phyloP scores from a whole-genome alignment of 2,888 invertebrate species.

The Macrostomum cliftonense region DNA sequence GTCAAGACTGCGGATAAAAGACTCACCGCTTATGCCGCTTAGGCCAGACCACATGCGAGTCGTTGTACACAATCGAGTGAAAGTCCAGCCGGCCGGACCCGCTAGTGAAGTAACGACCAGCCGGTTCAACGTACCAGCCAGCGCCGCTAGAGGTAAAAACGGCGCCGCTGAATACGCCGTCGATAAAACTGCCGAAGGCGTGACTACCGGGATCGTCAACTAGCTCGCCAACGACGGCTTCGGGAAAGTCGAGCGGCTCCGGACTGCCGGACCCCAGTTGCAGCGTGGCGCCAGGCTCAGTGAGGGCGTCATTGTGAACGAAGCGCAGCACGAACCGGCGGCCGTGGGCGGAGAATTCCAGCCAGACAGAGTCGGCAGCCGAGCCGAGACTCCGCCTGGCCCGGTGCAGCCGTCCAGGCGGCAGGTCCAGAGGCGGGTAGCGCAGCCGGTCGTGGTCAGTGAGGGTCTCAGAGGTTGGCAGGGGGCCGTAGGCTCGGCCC shows the following conservation, averaged over 20 bases:
- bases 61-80: slow-evolving; percentile 82
- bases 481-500: no score
- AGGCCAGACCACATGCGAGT: slow-evolving; percentile 67
- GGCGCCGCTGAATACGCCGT: slow-evolving; percentile 87
- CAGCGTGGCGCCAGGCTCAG: neutral
- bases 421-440: no score
- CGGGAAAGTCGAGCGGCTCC: neutral
- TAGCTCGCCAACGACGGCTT: slow-evolving; percentile 14
- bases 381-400: no score
- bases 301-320: neutral
- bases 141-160: slow-evolving; percentile 51
- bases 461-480: no score
- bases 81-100: slow-evolving; percentile 44
- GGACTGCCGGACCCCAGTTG: neutral
- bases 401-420: no score
- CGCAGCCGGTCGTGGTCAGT: no score
- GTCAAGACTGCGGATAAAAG: no score
- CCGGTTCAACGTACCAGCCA: slow-evolving; percentile 76
- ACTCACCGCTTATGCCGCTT: slow-evolving; percentile 54
- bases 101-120: slow-evolving; percentile 60
- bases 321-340: neutral
- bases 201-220: slow-evolving; percentile 64
- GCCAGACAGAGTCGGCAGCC: no score
- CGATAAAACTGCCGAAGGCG: slow-evolving; percentile 76
- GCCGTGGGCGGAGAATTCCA: neutral